phyloP scores from a whole-genome alignment of 2,113 vertebrate genomes.

The Sigmodon hispidus region DNA sequence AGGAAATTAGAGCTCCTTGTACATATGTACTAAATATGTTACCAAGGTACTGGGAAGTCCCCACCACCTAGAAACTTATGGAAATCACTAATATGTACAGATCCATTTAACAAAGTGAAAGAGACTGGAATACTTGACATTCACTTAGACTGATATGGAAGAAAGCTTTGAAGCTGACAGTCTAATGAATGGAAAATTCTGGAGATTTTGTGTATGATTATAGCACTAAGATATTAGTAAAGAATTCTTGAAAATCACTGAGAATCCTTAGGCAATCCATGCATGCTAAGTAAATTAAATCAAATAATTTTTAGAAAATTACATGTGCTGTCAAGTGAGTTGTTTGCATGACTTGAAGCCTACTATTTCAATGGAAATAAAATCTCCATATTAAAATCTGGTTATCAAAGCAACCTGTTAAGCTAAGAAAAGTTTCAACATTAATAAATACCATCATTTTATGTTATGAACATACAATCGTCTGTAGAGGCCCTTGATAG shows the following conservation, averaged over 20 bases:
- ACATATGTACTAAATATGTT: not conserved
- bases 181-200: not conserved
- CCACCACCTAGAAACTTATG: not conserved
- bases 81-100: not conserved
- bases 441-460: conserved; percentile 73
- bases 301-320: conserved; percentile 44
- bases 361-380: conserved; percentile 20
- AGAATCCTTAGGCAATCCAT: not conserved
- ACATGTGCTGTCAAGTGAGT: not conserved
- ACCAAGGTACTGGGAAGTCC: not conserved
- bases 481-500: conserved; percentile 54
- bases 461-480: conserved; percentile 65
- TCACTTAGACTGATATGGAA: not conserved
- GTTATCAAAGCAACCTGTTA: conserved; percentile 59
- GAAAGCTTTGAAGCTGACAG: not conserved
- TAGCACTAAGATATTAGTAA: not conserved
- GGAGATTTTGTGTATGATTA: not conserved
- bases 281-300: not conserved
- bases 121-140: not conserved
- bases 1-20: not conserved
- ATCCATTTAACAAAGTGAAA: not conserved
- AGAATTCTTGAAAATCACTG: conserved; percentile 7
- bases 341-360: conserved; percentile 26
- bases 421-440: conserved; percentile 78
- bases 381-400: conserved; percentile 47